These are phyloP conservation scores for Neoniphon sammara DNA, from an alignment of 2,797 vertebrate genomes.

Conservation along the genomic window DNA sequence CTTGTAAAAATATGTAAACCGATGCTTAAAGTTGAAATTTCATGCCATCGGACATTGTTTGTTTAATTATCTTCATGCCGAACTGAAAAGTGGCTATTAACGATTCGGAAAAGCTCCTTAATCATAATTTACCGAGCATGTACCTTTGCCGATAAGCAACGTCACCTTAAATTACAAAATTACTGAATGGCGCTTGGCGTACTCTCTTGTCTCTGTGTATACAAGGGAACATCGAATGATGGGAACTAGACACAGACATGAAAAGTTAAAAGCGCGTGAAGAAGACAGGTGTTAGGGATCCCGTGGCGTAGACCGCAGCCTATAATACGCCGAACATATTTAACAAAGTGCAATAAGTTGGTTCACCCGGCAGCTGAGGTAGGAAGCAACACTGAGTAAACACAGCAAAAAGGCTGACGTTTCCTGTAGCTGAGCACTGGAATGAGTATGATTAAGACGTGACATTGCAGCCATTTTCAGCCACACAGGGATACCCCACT, in stretches of 20 bases:
- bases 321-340: neutral
- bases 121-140: accelerated
- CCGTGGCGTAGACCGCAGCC: neutral
- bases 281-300: neutral
- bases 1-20: neutral
- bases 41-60: neutral
- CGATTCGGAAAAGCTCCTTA: neutral
- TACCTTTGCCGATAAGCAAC: neutral
- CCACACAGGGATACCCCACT: neutral
- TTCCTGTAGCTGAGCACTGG: slow-evolving; percentile 50
- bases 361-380: slow-evolving; percentile 24
- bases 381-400: slow-evolving; percentile 60
- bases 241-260: neutral
- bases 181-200: neutral
- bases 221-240: too few species aligned
- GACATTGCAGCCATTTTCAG: slow-evolving; percentile 14
- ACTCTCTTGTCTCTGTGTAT: neutral
- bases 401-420: slow-evolving; percentile 51
- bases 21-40: neutral
- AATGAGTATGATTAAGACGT: neutral
- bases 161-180: neutral
- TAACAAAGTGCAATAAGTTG: neutral
- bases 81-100: neutral
- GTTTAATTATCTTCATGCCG: neutral
- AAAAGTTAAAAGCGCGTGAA: neutral